A percentile compares a stretch with the other conserved stretches of the same genome.
phyloP scores from a whole-genome alignment of 2,113 vertebrate genomes.

The Rana temporaria region DNA sequence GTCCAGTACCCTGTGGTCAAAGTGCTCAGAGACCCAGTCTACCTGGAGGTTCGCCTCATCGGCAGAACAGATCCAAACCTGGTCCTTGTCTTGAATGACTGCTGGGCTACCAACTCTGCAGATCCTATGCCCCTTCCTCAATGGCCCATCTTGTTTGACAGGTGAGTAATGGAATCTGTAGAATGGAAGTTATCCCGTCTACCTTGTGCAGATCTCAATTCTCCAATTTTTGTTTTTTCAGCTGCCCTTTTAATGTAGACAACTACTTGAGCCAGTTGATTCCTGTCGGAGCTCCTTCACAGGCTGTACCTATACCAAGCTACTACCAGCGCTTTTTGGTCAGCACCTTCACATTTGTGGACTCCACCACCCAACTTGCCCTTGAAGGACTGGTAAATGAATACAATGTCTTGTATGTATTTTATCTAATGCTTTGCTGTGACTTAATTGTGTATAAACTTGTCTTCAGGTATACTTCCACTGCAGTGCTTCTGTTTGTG shows the following conservation, averaged over 20 bases:
- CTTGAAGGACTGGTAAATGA: constrained; percentile 66
- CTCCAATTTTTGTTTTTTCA: constrained; percentile 21
- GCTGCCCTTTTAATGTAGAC: constrained; percentile 72
- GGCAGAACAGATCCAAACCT: constrained; percentile 71
- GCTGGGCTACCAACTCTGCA: constrained; percentile 73
- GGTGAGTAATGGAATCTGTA: constrained; percentile 61
- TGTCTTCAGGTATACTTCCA: constrained; percentile 54
- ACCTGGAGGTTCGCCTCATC: constrained; percentile 72
- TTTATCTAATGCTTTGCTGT: no score
- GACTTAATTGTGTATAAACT: no score
- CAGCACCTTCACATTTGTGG: constrained; percentile 69
- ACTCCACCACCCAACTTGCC: constrained; percentile 47
- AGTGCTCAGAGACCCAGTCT: constrained; percentile 72
- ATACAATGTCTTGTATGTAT: no score
- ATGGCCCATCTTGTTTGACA: constrained; percentile 75
- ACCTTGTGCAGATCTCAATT: neutral
- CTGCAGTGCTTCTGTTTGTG: constrained; percentile 54
- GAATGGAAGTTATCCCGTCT: no score
- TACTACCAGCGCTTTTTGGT: constrained; percentile 68
- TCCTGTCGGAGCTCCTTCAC: constrained; percentile 20
- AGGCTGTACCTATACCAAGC: constrained; percentile 58
- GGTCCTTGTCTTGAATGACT: constrained; percentile 69
- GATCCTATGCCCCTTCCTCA: constrained; percentile 63
- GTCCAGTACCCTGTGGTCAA: constrained; percentile 66
- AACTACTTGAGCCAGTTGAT: constrained; percentile 68